A percentile compares a stretch with the other conserved stretches of the same genome.
Conservation (phyloP, 2,113 vertebrate species). For the Regulus satrapa region DNA sequence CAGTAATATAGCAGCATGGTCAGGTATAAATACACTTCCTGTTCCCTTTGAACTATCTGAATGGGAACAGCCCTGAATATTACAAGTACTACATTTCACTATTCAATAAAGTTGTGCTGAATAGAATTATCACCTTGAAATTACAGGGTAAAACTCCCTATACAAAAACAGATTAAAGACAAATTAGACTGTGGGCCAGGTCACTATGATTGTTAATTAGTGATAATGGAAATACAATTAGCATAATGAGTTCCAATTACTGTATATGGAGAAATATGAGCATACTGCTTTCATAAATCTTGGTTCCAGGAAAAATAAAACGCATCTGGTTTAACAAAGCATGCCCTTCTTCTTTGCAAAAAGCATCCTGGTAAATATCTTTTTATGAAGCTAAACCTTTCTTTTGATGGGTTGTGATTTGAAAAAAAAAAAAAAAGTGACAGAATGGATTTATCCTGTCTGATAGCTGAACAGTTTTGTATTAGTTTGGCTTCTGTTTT, state of each 20-base stretch:
- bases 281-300: constrained; percentile 80
- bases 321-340: constrained; percentile 79
- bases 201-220: constrained; percentile 90
- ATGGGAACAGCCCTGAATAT: constrained; percentile 44
- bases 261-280: constrained; percentile 83
- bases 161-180: constrained; percentile 84
- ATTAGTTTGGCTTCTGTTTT: constrained; percentile 79
- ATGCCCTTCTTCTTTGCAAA: constrained; percentile 71
- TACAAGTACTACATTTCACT: constrained; percentile 71
- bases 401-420: constrained; percentile 67
- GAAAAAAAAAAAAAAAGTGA: background rate
- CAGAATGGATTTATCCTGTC: constrained; percentile 71
- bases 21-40: constrained; percentile 23
- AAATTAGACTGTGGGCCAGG: constrained; percentile 88
- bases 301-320: constrained; percentile 80
- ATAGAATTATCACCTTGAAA: constrained; percentile 86
- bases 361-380: constrained; percentile 71
- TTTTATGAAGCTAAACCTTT: constrained; percentile 71
- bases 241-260: constrained; percentile 87
- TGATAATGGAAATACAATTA: constrained; percentile 82
- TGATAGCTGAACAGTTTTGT: constrained; percentile 75
- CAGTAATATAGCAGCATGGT: background rate
- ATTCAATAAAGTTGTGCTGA: constrained; percentile 77
- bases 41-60: constrained; percentile 35
- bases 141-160: constrained; percentile 80